A percentile compares a stretch with the other conserved stretches of the same genome.
phyloP scores from a whole-genome alignment of 1,140 invertebrate genomes.

The Microplitis demolitor region DNA sequence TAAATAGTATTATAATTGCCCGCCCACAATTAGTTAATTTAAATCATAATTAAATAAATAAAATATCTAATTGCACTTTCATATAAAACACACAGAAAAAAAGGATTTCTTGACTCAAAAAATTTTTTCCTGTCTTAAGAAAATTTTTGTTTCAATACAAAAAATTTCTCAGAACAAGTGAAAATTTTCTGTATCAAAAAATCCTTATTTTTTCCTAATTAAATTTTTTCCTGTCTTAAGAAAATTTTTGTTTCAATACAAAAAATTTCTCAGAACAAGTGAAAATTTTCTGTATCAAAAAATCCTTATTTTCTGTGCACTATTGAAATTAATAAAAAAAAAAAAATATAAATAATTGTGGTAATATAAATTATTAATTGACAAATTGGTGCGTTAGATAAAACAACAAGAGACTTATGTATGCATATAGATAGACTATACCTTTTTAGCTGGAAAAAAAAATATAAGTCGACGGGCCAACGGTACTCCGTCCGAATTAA shows the following conservation, averaged over 20 bases:
- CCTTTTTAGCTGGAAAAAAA: constrained; percentile 16
- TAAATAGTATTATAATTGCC: not conserved
- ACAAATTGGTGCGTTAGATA: constrained; percentile 1
- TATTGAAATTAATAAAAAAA: not conserved
- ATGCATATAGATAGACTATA: constrained; percentile 13
- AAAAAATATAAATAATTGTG: not conserved
- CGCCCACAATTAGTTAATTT: not conserved
- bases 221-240: too few species aligned
- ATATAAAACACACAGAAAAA: not conserved
- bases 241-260: too few species aligned
- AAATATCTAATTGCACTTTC: not conserved
- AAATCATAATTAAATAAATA: not conserved
- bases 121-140: too few species aligned
- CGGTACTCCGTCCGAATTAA: constrained; percentile 17
- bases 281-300: too few species aligned
- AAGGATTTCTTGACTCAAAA: too few species aligned
- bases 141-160: too few species aligned
- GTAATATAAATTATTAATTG: not conserved
- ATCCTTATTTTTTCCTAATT: too few species aligned
- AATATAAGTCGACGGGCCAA: not conserved
- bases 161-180: too few species aligned
- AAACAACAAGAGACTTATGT: constrained; percentile 6
- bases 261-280: too few species aligned
- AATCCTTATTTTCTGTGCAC: too few species aligned
- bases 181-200: too few species aligned